phyloP scores from a whole-genome alignment of 2,888 invertebrate genomes.

The Noctua pronuba region DNA sequence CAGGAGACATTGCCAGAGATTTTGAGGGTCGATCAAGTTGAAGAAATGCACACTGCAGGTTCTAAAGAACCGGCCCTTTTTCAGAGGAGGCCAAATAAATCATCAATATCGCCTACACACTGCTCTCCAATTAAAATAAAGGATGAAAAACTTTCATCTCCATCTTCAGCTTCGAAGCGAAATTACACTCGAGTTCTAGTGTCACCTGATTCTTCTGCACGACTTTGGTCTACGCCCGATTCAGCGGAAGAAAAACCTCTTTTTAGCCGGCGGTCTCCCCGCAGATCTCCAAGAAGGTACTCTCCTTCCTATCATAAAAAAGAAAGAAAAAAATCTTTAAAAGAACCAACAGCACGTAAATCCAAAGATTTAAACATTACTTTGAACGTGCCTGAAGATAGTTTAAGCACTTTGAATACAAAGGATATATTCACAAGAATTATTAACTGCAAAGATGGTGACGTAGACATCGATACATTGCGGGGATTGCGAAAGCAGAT shows the following conservation, averaged over 20 bases:
- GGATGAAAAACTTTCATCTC: slow-evolving; percentile 48
- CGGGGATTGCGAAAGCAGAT: slow-evolving; percentile 87
- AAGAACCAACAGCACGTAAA: slow-evolving; percentile 67
- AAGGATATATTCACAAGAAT: slow-evolving; percentile 86
- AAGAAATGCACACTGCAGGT: slow-evolving; percentile 80
- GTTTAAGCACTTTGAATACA: slow-evolving; percentile 82
- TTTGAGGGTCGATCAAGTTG: slow-evolving; percentile 79
- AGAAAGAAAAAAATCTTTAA: slow-evolving; percentile 80
- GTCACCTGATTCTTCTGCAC: slow-evolving; percentile 79
- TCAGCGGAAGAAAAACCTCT: slow-evolving; percentile 72
- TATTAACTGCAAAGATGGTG: slow-evolving; percentile 84
- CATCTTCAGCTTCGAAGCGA: slow-evolving; percentile 68
- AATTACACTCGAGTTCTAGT: slow-evolving; percentile 84
- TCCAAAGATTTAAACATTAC: slow-evolving; percentile 85
- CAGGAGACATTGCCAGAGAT: slow-evolving; percentile 83
- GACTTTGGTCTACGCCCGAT: slow-evolving; percentile 69
- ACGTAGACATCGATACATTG: slow-evolving; percentile 88
- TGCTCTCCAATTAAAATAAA: slow-evolving; percentile 48
- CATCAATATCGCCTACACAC: slow-evolving; percentile 67
- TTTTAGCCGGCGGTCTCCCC: slow-evolving; percentile 79
- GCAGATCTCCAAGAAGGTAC: slow-evolving; percentile 74
- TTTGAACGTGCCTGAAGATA: slow-evolving; percentile 85
- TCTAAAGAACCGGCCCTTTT: slow-evolving; percentile 86
- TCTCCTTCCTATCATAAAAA: slow-evolving; percentile 79
- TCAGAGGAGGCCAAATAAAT: slow-evolving; percentile 83